Percentiles rank a stretch among this genome's conserved stretches.
These are phyloP conservation scores for Phytoseiulus persimilis DNA, from an alignment of 2,888 invertebrate genomes.

Conservation along the genomic window DNA sequence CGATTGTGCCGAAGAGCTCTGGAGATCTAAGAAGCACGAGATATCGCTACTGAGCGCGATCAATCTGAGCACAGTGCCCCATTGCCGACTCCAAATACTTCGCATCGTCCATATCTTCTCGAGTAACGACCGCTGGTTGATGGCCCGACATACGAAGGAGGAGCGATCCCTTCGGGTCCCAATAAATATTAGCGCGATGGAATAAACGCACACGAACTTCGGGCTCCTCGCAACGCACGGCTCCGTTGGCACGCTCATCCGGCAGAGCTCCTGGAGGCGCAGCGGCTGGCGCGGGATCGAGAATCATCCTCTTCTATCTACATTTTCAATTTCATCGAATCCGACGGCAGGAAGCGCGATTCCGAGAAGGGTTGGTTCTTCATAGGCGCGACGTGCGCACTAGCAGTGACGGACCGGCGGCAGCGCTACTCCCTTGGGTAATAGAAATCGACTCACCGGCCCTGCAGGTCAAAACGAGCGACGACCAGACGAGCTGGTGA, in stretches of 20 bases:
- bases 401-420: neutral
- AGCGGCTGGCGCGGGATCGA: neutral
- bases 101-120: neutral
- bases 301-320: neutral
- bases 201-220: neutral
- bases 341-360: neutral
- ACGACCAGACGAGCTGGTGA: neutral
- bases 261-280: neutral
- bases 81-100: neutral
- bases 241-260: neutral
- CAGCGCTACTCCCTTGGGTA: neutral
- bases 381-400: neutral
- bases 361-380: neutral
- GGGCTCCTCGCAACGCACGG: neutral
- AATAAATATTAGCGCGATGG: neutral
- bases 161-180: neutral
- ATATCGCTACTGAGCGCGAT: neutral
- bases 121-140: neutral
- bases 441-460: neutral
- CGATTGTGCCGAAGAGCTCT: neutral
- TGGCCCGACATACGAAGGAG: neutral
- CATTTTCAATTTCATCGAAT: slow-evolving; percentile 5
- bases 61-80: neutral
- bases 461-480: neutral
- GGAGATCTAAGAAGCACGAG: neutral